Conservation (phyloP, 2,888 invertebrate genomes). For the Erynnis tages region DNA sequence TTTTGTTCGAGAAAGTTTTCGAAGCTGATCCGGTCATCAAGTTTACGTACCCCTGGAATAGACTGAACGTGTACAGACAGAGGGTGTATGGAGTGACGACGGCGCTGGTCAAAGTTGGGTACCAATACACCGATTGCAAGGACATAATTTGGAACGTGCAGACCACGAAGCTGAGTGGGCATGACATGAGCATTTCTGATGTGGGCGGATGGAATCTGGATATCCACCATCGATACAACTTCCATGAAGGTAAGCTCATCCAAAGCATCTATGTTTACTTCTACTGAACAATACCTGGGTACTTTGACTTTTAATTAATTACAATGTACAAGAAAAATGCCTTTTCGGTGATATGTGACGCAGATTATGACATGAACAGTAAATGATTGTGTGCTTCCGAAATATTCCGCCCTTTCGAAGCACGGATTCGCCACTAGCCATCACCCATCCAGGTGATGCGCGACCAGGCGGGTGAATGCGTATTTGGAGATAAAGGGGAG, state of each 20-base stretch:
- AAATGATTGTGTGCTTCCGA: too few species aligned
- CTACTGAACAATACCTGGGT: too few species aligned
- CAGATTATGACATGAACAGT: too few species aligned
- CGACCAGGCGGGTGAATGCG: too few species aligned
- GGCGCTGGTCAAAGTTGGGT: constrained; percentile 97
- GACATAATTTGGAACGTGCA: constrained; percentile 98
- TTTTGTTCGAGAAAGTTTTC: constrained; percentile 94
- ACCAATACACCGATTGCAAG: constrained; percentile 95
- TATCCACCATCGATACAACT: constrained; percentile 98
- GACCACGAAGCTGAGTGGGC: constrained; percentile 96
- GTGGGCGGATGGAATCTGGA: constrained; percentile 99
- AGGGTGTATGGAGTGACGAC: constrained; percentile 98
- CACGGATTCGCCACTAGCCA: too few species aligned
- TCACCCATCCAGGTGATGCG: too few species aligned
- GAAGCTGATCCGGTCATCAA: constrained; percentile 98
- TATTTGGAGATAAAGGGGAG: too few species aligned
- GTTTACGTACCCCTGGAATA: constrained; percentile 98
- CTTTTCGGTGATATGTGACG: too few species aligned
- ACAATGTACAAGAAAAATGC: too few species aligned
- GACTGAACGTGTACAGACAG: constrained; percentile 97
- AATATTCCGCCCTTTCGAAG: too few species aligned
- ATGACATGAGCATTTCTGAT: constrained; percentile 98
- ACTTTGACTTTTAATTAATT: too few species aligned
- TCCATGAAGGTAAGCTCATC: constrained; percentile 94
- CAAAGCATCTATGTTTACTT: too few species aligned